A percentile compares a stretch with the other conserved stretches of the same genome.
These are phyloP conservation scores for Listronotus bonariensis DNA, from an alignment of 1,140 invertebrate genomes.

Conservation along the genomic window DNA sequence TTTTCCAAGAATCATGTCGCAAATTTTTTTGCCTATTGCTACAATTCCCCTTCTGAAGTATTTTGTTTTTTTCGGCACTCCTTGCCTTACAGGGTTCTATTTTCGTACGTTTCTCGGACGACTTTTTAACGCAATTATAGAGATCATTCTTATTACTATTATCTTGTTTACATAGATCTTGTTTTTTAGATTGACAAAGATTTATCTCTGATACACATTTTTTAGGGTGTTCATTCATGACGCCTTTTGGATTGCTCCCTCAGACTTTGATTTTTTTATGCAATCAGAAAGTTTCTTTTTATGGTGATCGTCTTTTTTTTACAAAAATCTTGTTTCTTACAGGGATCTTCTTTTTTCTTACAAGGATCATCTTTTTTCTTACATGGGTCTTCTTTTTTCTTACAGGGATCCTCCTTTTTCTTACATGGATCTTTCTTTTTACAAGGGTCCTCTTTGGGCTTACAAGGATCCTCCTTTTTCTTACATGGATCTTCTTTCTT, in stretches of 20 bases:
- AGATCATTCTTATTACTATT: constrained; percentile 24
- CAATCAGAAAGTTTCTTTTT: neutral
- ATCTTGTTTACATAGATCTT: neutral
- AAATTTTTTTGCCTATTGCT: neutral
- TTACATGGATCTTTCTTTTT: neutral
- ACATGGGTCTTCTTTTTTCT: neutral
- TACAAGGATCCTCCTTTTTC: neutral
- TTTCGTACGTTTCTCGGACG: constrained; percentile 22
- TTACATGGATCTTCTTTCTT: too few relatives aligned
- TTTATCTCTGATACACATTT: too few relatives aligned
- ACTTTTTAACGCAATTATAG: constrained; percentile 23
- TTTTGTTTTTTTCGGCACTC: constrained; percentile 7
- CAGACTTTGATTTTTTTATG: too few relatives aligned
- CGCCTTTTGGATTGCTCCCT: too few relatives aligned
- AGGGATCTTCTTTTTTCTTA: neutral
- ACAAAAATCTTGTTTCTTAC: neutral
- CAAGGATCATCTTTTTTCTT: neutral
- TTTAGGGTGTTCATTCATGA: too few relatives aligned
- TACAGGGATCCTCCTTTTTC: neutral
- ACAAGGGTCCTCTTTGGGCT: neutral
- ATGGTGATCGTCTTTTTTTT: neutral
- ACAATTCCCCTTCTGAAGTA: neutral
- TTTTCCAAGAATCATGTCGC: constrained; percentile 6
- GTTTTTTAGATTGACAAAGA: neutral
- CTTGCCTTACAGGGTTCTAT: constrained; percentile 18